Percentiles rank a stretch among this genome's conserved stretches.
Evolutionary conservation across 2,888 invertebrate genomes (phyloP).

Genomic region (Biston stratarius): DNA sequence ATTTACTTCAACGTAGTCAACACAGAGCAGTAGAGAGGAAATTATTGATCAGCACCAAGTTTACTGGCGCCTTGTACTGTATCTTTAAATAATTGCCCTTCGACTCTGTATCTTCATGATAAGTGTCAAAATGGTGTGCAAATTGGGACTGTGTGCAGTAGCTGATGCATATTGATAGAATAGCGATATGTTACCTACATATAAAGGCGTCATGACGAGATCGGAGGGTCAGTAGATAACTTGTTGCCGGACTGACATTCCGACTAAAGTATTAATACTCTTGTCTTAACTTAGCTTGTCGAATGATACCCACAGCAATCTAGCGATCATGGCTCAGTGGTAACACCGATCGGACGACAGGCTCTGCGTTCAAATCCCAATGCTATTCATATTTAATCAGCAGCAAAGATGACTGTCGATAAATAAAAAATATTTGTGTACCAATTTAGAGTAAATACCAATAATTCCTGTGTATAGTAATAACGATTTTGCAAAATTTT

Average conservation of each 20-base stretch:
- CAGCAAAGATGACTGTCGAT: too few relatives aligned
- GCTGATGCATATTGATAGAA: constrained; percentile 14
- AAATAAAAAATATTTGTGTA: too few relatives aligned
- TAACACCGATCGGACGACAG: too few relatives aligned
- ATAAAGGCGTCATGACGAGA: constrained; percentile 30
- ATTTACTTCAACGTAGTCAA: constrained; percentile 19
- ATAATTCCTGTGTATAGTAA: too few relatives aligned
- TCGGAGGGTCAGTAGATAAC: constrained; percentile 20
- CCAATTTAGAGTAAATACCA: too few relatives aligned
- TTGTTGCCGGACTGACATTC: constrained; percentile 19
- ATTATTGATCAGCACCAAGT: constrained; percentile 30
- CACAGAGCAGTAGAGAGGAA: constrained; percentile 31
- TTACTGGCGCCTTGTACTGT: constrained; percentile 6
- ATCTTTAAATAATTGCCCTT: not conserved
- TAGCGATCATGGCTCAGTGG: too few relatives aligned
- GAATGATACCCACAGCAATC: too few relatives aligned
- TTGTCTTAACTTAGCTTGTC: not conserved
- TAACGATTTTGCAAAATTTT: too few relatives aligned
- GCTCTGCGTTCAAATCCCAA: too few relatives aligned
- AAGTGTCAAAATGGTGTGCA: constrained; percentile 22
- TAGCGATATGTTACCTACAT: too few relatives aligned
- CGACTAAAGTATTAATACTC: constrained; percentile 18
- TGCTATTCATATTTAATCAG: too few relatives aligned
- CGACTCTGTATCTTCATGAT: constrained; percentile 17
- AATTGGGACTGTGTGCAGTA: constrained; percentile 16